Percentiles rank a stretch among this genome's conserved stretches.
Conservation (phyloP, 2,113 vertebrate genomes). For the Taxidea taxus region DNA sequence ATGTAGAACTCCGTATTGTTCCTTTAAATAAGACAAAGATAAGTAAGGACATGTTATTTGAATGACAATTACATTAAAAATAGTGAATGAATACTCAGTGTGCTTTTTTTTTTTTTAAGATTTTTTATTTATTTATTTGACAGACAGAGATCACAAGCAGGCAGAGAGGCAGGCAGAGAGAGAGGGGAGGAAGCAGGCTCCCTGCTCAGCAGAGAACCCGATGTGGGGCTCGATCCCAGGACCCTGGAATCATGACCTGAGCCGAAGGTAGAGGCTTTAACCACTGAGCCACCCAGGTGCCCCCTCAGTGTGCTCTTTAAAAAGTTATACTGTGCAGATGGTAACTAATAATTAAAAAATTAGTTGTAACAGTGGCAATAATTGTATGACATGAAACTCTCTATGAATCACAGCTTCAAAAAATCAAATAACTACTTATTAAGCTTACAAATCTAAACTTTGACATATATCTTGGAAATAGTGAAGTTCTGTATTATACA, state of each 20-base stretch:
- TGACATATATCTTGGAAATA: neutral
- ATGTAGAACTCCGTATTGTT: neutral
- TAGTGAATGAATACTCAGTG: neutral
- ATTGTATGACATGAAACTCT: neutral
- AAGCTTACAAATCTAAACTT: neutral
- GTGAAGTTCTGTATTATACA: neutral
- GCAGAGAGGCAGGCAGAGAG: too few relatives aligned
- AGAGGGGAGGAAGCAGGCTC: too few relatives aligned
- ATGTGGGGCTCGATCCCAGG: too few relatives aligned
- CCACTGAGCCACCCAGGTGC: too few relatives aligned
- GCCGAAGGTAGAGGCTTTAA: too few relatives aligned
- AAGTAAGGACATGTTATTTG: neutral
- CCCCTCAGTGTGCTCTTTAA: neutral
- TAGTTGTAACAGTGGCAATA: neutral
- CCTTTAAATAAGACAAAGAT: neutral
- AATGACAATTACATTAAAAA: neutral
- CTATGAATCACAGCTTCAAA: neutral
- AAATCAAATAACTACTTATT: neutral
- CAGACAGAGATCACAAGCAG: too few relatives aligned
- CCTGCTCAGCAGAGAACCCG: too few relatives aligned
- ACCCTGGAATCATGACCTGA: too few relatives aligned
- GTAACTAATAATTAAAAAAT: neutral
- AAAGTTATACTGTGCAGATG: neutral
- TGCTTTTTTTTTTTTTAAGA: too few relatives aligned
- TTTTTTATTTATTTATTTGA: too few relatives aligned